Conservation (phyloP, 2,797 vertebrate species). For the Nannoperca australis region DNA sequence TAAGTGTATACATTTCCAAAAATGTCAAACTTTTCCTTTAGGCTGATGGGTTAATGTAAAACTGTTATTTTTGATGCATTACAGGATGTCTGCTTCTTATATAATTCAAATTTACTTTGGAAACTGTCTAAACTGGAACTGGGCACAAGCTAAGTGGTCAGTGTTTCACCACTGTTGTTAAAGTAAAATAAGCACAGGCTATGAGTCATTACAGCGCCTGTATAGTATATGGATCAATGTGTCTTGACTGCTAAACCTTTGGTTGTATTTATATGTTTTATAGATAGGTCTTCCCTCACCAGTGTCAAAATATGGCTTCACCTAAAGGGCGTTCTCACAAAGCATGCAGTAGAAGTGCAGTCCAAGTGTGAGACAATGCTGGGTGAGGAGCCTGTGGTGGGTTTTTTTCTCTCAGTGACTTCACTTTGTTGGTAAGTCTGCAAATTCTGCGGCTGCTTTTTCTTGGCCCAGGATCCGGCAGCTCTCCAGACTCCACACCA, state of each 20-base stretch:
- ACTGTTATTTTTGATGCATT: slow-evolving; percentile 2
- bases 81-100: slow-evolving; percentile 48
- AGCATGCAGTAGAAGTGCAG: slow-evolving; percentile 16
- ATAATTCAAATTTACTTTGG: slow-evolving; percentile 50
- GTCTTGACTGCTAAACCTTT: slow-evolving; percentile 2
- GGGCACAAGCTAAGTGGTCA: slow-evolving; percentile 24
- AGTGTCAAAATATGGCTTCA: slow-evolving; percentile 41
- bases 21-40: not conserved
- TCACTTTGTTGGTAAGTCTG: slow-evolving; percentile 68
- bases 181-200: slow-evolving; percentile 26
- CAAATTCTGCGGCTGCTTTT: slow-evolving; percentile 75
- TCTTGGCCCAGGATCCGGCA: slow-evolving; percentile 65
- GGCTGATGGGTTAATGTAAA: not conserved
- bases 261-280: slow-evolving; percentile 43
- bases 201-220: slow-evolving; percentile 18
- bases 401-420: slow-evolving; percentile 57
- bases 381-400: slow-evolving; percentile 45
- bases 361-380: slow-evolving; percentile 42
- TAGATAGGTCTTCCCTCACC: slow-evolving; percentile 41
- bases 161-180: slow-evolving; percentile 34
- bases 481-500: slow-evolving; percentile 64
- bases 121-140: slow-evolving; percentile 19
- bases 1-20: not conserved
- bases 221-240: slow-evolving; percentile 17
- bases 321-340: slow-evolving; percentile 19